Conservation (phyloP, 2,888 invertebrate genomes). For the Yponomeuta evonymella region DNA sequence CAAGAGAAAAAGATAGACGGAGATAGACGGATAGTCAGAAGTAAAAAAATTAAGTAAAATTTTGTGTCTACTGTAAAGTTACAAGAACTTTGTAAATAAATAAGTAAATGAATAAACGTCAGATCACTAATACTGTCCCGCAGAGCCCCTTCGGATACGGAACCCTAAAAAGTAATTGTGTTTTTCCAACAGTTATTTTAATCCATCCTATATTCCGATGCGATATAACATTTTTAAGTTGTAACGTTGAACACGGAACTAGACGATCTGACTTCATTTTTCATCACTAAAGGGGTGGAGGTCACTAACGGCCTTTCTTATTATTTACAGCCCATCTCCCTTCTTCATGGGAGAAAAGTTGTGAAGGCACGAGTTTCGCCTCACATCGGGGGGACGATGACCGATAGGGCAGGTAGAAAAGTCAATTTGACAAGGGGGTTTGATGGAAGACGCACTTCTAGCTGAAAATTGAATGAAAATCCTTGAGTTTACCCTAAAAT, state of each 20-base stretch:
- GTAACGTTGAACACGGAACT: not conserved
- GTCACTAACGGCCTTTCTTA: not conserved
- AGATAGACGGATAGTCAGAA: no score
- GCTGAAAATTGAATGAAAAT: not conserved
- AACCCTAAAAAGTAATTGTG: no score
- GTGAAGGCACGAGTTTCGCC: not conserved
- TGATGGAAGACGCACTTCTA: slow-evolving; percentile 20
- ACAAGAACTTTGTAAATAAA: no score
- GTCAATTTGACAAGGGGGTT: slow-evolving; percentile 23
- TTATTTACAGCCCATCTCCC: not conserved
- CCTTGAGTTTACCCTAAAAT: not conserved
- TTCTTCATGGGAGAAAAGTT: not conserved
- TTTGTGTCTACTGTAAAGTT: no score
- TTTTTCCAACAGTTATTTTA: no score
- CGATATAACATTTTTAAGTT: no score
- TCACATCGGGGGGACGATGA: slow-evolving; percentile 43
- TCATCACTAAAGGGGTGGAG: not conserved
- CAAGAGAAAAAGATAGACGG: no score
- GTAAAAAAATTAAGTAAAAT: no score
- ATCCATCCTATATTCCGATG: no score
- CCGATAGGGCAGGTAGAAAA: slow-evolving; percentile 48
- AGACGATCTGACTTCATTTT: not conserved
- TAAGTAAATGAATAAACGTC: no score
- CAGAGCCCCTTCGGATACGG: no score
- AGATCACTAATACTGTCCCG: no score